Base-by-base conservation (phyloP, 2,113 vertebrate genomes). In the Eptesicus fuscus region DNA sequence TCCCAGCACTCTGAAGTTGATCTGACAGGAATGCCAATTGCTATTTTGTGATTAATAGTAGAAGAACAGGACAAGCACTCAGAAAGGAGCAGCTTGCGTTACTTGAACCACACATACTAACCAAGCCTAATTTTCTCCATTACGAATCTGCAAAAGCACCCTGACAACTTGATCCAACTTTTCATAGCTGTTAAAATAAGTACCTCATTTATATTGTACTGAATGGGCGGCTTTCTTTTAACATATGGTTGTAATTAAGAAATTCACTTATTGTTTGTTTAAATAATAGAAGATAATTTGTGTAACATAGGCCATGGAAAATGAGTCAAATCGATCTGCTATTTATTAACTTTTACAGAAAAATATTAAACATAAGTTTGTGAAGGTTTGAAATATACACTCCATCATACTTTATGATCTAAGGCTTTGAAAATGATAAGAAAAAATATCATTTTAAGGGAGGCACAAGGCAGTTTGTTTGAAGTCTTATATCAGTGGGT, bases 281-380 rank as follows among this genome's bases (percentile, higher is more conserved):
- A 95, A 82, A 92, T 37, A 88, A 92, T 1, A 79, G 84, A 83
- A 84, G 83, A n/a, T 90, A 82, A 83, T 91, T 83, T 20, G 23
- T 51, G 3, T 73, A 73, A 83, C 61, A 77, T 28, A 93, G 32
- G 28, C 51, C 59, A 9, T 30, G 5, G 37, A 90, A 37, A 90
- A 80, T 35, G 20, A 93, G 30, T 67, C 83, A 40, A 93, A 56
- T 78, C 14, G 22, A 35, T 76, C 67, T 83, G 76, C 49, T 88
- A 79, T 59, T 59, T 44, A 73, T 30, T 40, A 78, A 56, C 37
- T 95, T 71, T 65, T 28, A 93, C 40, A 35, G 82, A 56, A 70
- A 67, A 70, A 76, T 71, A 77, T 80, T 18, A 85, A 67, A 90
- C 25, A 25, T 1, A 49, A n/a, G 22, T 73, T 90, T 84, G 44